Conservation (phyloP, 2,113 vertebrate species). For the Diadophis punctatus region DNA sequence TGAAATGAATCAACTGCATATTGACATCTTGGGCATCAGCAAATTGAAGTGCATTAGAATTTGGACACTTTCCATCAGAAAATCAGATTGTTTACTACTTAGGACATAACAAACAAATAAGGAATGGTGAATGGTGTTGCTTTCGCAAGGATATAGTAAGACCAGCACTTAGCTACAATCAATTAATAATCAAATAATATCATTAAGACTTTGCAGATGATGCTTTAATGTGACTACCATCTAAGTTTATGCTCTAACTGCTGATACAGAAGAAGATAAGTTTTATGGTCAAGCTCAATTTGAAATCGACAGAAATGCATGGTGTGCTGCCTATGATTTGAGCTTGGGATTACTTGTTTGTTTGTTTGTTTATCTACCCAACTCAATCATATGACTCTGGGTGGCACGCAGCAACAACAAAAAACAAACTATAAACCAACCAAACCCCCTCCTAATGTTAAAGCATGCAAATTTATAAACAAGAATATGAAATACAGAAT, state of each 20-base stretch:
- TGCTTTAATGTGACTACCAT: neutral
- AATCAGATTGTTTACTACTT: neutral
- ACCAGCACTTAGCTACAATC: neutral
- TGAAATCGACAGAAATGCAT: neutral
- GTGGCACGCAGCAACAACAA: neutral
- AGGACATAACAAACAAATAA: neutral
- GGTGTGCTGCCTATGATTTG: neutral
- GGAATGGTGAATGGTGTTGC: neutral
- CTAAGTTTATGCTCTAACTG: neutral
- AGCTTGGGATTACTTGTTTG: neutral
- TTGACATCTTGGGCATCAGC: neutral
- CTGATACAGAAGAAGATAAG: neutral
- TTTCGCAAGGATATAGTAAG: neutral
- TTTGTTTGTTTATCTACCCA: neutral
- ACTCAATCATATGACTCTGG: neutral
- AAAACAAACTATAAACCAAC: neutral
- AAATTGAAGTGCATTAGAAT: neutral
- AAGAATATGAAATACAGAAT: neutral
- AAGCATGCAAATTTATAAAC: neutral
- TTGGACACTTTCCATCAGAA: neutral
- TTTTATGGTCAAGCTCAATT: neutral
- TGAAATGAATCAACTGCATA: neutral
- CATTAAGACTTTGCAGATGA: neutral
- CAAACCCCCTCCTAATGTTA: neutral
- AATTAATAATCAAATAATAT: neutral